Evolutionary conservation across 2,113 vertebrate genomes (phyloP).

Genomic region (Oceanites oceanicus): DNA sequence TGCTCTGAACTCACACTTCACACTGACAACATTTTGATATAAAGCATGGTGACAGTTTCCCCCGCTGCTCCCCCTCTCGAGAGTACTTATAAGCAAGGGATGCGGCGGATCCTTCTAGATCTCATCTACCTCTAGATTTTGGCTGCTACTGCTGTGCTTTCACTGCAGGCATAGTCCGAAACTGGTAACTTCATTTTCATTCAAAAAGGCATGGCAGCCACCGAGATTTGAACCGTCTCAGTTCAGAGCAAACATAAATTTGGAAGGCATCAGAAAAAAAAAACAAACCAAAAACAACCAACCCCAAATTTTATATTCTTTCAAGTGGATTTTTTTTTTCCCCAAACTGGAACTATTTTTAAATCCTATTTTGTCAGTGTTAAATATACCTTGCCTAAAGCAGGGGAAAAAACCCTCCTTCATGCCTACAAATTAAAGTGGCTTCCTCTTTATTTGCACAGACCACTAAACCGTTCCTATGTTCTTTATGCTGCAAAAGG

Average conservation of each 20-base stretch:
- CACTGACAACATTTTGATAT: background rate
- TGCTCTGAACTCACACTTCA: background rate
- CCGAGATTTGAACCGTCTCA: background rate
- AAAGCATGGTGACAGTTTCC: background rate
- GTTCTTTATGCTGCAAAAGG: background rate
- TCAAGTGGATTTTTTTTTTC: background rate
- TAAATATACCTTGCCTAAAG: slow-evolving; percentile 24
- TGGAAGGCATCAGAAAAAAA: background rate
- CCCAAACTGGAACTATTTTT: background rate
- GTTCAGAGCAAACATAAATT: background rate
- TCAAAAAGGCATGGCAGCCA: background rate
- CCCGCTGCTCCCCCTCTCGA: background rate
- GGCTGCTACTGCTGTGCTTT: background rate
- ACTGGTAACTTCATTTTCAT: background rate
- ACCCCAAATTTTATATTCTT: slow-evolving; percentile 11
- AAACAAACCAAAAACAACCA: background rate
- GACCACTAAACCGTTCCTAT: background rate
- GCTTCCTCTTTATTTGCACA: background rate
- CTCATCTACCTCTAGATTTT: background rate
- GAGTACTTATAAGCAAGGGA: background rate
- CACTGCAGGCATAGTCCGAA: background rate
- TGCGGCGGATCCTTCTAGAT: background rate
- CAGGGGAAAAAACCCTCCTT: background rate
- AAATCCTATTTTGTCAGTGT: slow-evolving; percentile 25
- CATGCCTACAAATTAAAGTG: background rate